These are phyloP conservation scores for Phylloscopus collybita DNA, from an alignment of 2,797 vertebrate genomes.

Conservation along the genomic window DNA sequence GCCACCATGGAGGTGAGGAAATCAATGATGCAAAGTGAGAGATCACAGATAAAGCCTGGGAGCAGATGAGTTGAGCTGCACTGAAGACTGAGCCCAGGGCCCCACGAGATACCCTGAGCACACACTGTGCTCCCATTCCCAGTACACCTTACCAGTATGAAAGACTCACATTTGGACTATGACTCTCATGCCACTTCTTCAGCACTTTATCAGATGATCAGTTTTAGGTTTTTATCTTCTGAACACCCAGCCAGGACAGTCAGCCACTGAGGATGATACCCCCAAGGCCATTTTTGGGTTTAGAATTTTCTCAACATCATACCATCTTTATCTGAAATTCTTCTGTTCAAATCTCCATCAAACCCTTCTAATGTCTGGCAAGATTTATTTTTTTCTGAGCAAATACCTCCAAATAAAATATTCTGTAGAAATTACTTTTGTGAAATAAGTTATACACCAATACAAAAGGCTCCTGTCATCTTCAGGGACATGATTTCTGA, in stretches of 20 bases:
- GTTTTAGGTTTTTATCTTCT: neutral
- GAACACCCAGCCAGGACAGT: neutral
- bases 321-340: neutral
- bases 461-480: neutral
- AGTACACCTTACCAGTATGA: neutral
- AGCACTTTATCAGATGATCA: neutral
- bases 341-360: neutral
- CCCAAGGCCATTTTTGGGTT: neutral
- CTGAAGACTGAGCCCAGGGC: neutral
- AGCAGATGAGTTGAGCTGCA: fast-evolving
- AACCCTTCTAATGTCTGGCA: neutral
- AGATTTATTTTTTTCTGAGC: neutral
- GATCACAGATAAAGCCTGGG: neutral
- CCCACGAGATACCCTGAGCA: neutral
- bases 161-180: neutral
- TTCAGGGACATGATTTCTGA: neutral
- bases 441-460: neutral
- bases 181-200: neutral
- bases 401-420: neutral
- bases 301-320: neutral
- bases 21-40: neutral
- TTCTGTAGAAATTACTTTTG: neutral
- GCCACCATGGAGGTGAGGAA: neutral
- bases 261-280: neutral
- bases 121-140: neutral